phyloP scores from a whole-genome alignment of 2,797 vertebrate species.

The Scleropages formosus region DNA sequence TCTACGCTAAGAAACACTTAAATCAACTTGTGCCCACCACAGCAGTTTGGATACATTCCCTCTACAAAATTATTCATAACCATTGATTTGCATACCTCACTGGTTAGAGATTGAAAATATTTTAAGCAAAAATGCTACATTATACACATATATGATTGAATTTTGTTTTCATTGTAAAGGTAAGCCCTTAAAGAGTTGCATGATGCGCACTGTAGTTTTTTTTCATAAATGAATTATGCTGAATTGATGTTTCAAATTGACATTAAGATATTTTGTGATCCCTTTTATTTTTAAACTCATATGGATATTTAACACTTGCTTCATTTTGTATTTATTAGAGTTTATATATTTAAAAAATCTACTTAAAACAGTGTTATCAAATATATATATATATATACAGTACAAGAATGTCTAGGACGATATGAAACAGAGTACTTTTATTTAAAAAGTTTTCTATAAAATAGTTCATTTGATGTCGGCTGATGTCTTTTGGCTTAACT shows the following conservation, averaged over 20 bases:
- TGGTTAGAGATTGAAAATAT: constrained; percentile 8
- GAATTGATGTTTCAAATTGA: constrained; percentile 5
- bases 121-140: too few relatives aligned
- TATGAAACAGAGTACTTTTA: constrained; percentile 20
- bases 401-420: constrained; percentile 56
- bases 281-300: constrained; percentile 10
- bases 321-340: constrained; percentile 34
- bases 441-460: constrained; percentile 43
- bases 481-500: background rate
- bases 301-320: background rate
- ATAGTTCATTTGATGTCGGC: constrained; percentile 29
- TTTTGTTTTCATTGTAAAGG: too few relatives aligned
- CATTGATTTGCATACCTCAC: background rate
- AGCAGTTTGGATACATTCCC: constrained; percentile 11
- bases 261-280: constrained; percentile 2
- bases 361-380: constrained; percentile 1
- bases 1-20: background rate
- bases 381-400: constrained; percentile 32
- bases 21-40: constrained; percentile 25
- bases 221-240: constrained; percentile 2
- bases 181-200: background rate
- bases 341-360: constrained; percentile 37
- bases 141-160: too few relatives aligned
- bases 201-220: constrained; percentile 18
- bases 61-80: too few relatives aligned